phyloP scores from a whole-genome alignment of 37 sponge, comb jelly and placozoan genomes.

The Corticium candelabrum region DNA sequence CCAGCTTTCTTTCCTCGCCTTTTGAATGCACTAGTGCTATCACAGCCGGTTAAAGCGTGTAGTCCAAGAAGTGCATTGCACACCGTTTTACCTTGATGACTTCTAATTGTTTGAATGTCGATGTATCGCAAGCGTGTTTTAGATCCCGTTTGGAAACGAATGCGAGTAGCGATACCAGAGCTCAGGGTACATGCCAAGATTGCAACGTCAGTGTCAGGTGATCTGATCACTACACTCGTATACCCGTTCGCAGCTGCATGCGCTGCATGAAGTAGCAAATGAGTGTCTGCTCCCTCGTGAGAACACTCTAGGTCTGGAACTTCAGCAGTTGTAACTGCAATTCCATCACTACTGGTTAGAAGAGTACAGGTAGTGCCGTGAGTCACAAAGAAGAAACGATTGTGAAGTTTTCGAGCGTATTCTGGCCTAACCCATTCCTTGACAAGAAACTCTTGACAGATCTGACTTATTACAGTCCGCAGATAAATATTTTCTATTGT shows the following conservation, averaged over 20 bases:
- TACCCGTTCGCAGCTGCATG: neutral
- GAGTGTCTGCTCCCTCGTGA: neutral
- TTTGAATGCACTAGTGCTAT: neutral
- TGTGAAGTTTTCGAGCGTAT: neutral
- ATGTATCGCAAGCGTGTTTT: neutral
- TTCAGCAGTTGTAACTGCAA: neutral
- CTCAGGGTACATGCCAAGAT: neutral
- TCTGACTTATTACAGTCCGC: too few species aligned
- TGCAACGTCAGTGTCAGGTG: neutral
- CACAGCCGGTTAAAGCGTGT: slow-evolving; percentile 1
- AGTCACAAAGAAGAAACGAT: neutral
- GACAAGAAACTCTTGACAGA: neutral
- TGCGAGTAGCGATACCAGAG: neutral
- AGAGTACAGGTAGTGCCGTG: neutral
- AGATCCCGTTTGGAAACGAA: neutral
- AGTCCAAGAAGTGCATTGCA: neutral
- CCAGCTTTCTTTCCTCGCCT: neutral
- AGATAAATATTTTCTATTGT: neutral
- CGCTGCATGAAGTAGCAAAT: neutral
- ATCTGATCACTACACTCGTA: neutral
- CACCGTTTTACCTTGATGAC: neutral
- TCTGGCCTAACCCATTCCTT: neutral
- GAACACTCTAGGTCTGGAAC: neutral
- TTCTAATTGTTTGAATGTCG: neutral
- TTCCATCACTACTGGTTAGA: neutral